Base-by-base conservation (phyloP, 2,797 vertebrate genomes). In the Psittacula echo region DNA sequence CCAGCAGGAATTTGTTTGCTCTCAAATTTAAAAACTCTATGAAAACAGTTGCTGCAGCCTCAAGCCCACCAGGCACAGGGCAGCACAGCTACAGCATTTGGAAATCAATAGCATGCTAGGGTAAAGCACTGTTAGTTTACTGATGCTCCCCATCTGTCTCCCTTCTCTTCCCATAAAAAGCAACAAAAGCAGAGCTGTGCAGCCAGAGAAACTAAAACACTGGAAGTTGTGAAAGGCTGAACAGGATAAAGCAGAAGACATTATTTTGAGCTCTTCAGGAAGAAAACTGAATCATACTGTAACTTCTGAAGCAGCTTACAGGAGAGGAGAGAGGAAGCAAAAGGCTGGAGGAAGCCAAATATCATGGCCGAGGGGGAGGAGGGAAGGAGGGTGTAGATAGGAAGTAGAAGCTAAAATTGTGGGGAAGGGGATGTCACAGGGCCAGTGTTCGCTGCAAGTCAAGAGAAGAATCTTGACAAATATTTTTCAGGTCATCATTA, bases 261-360 rank as follows among this genome's bases (percentile, higher is more conserved):
- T 84, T 94, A 94, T 93, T 95, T 74, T 80, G 72, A 90, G 92
- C 68, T 85, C 75, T 61, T 89, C 84, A 94, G 84, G 89, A 95
- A 92, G 78, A 95, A 71, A 89, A 94, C 23, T 64, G 85, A 93
- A 95, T 93, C 94, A 90, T 82, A 34, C 7, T 60, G 78, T 66
- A 90, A 90, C 81, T 96, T 87, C 67, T 94, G 77, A 21, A 71
- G 83, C 62, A 48, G 86, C 71, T 87, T 14, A 76, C 58, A 76
- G 60, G 51, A 71, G 50, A 79, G 71, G 29, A 84, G 88, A 96
- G 94, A 93, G 95, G 95, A 96, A 94, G 91, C 60, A 71, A 70
- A 89, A 72, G 62, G 48, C 39, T 64, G 42, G 42, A 79, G 82
- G 85, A 90, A 94, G 74, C 47, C 8, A 0, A 51, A 62, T 1